Evolutionary conservation across 30 jellyfish, hydroid and myxozoan genomes (phyloP), one percentile per base, ranked within the genome.

Genomic region (Hydractinia echinata): DNA sequence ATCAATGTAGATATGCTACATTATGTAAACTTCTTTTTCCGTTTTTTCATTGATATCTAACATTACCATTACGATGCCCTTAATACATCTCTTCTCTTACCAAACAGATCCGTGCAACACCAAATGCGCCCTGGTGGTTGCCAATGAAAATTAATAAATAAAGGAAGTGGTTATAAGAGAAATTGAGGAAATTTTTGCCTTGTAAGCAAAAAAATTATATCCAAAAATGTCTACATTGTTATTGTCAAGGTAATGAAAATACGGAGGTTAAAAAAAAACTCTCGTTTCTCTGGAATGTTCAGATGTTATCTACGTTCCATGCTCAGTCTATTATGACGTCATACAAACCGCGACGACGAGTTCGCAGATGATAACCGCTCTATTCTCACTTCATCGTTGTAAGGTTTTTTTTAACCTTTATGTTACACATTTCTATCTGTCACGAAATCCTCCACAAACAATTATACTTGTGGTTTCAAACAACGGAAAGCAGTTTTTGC

Each of bases 391-490:
- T 64, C 6, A 51, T 64, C 39, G 18, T 64, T 44, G 39, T 6
- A 64, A 64, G 19, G 51, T 64, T 44, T 64, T n/a, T n/a, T 51
- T n/a, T 64, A 64, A 64, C 19, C 19, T 64, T 44, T 64, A 64
- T n/a, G 39, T 64, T 0, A 64, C 39, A 64, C 4, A n/a, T 64
- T 64, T 44, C 74, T n/a, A 64, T 64, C 39, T 64, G 74, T 64
- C 74, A 64, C 74, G 74, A 64, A 64, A 64, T 64, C 74, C 39
- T 51, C 74, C 74, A 64, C 74, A 64, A 64, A 64, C 39, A 51
- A 64, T 64, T 64, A 64, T 44, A 64, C 39, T 64, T 64, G 74
- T 64, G 74, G 74, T 64, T 64, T 64, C 74, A 64, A 64, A 64
- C 74, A 64, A 64, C 4, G 19, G 74, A 64, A 64, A 64, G 39